Base-by-base conservation (phyloP, 2,797 vertebrate genomes). In the Podarcis siculus region DNA sequence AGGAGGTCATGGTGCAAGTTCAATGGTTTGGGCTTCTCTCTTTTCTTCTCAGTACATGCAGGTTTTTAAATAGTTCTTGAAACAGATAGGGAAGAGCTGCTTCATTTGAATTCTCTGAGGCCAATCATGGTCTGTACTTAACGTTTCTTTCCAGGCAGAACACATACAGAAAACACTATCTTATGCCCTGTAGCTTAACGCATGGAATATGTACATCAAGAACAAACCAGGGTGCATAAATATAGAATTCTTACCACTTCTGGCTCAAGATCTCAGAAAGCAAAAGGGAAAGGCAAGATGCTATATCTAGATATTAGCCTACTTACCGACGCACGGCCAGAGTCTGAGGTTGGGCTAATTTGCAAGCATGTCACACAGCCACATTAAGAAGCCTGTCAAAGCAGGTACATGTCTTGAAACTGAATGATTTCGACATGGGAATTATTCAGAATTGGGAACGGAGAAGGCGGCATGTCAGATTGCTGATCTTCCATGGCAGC, bases 221-320 rank as follows among this genome's bases (percentile, higher is more conserved):
- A 35, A 80, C 37, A 89, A 83, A 19, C 78, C 32, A 87, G 37
- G 55, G 21, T 19, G 5, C 25, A 8, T 1, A 1, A 21, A 13
- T 87, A 9, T 72, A 78, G 17, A 45, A 87, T 79, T 23, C 3
- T 25, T 86, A n/a, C 21, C 67, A 27, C 58, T 13, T 49, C 32
- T 58, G 61, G 39, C 76, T 84, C 32, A 69, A 80, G 61, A 61
- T 61, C 42, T 23, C 89, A 64, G 58, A 87, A 91, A 81, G 35
- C 8, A 35, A 89, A 94, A 90, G 39, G 21, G n/a, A 32, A 92
- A 80, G 37, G 86, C 35, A 17, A 49, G 58, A 79, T 67, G 86
- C 12, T 21, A 8, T 87, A 93, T 90, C 81, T 79, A 90, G 77
- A 69, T n/a, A 85, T 76, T 13, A 13, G 61, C 72, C n/a, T 76